phyloP scores from a whole-genome alignment of 1,140 invertebrate species.

The Magallana angulata region DNA sequence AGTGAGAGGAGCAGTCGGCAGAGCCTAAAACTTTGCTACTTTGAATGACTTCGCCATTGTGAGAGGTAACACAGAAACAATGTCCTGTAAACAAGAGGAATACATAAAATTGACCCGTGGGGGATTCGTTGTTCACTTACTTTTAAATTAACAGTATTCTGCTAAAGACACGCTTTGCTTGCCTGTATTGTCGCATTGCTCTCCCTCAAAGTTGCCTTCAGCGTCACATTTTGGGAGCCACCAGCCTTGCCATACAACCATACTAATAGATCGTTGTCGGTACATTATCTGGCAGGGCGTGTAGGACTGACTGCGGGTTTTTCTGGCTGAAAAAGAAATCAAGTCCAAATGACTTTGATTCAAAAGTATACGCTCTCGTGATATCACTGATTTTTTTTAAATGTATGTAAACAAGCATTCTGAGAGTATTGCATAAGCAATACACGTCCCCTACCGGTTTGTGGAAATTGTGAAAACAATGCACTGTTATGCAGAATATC shows the following conservation, averaged over 20 bases:
- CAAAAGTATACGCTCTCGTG: too few relatives aligned
- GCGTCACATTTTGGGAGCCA: neutral
- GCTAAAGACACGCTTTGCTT: too few relatives aligned
- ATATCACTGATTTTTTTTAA: too few relatives aligned
- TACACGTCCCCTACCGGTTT: too few relatives aligned
- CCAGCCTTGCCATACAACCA: slow-evolving; percentile 34
- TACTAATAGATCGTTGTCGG: neutral
- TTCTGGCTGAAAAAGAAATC: neutral
- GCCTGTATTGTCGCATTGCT: slow-evolving; percentile 23
- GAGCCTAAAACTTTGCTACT: slow-evolving; percentile 56
- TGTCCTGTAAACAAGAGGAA: slow-evolving; percentile 48
- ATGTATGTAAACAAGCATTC: too few relatives aligned
- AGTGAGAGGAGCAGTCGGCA: neutral
- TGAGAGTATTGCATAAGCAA: too few relatives aligned
- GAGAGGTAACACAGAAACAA: slow-evolving; percentile 62
- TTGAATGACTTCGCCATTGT: slow-evolving; percentile 48
- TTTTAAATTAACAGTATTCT: too few relatives aligned
- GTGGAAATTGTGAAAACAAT: too few relatives aligned
- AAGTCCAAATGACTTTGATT: too few relatives aligned
- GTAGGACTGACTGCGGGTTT: neutral
- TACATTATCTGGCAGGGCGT: slow-evolving; percentile 18
- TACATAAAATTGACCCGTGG: too few relatives aligned
- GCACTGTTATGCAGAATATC: too few relatives aligned
- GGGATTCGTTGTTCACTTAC: too few relatives aligned
- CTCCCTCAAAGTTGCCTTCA: slow-evolving; percentile 6